phyloP scores from a whole-genome alignment of 2,797 vertebrate genomes.

The Peromyscus attwateri region DNA sequence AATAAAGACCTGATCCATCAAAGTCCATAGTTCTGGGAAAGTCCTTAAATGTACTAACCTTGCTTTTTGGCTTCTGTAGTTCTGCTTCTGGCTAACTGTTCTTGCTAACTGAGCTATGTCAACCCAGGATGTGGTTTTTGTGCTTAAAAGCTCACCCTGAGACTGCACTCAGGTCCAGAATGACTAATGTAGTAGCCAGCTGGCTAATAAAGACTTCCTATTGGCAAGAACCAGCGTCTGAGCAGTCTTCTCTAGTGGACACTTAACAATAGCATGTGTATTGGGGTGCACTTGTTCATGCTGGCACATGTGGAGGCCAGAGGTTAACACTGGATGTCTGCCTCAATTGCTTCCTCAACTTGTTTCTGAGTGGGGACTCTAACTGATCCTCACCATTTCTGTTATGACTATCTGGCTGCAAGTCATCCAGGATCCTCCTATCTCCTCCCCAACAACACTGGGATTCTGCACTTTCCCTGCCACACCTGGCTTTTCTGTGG shows the following conservation, averaged over 20 bases:
- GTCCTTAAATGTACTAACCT: not conserved
- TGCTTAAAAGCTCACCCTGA: not conserved
- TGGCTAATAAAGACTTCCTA: not conserved
- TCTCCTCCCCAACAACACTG: not conserved
- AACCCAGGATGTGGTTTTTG: not conserved
- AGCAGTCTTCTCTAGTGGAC: not conserved
- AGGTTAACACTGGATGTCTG: not conserved
- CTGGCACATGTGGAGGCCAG: not conserved
- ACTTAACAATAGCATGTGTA: not conserved
- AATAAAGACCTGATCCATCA: not conserved
- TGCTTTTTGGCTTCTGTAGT: not conserved
- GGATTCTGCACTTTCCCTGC: not conserved
- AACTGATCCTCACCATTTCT: not conserved
- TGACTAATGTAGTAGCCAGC: not conserved
- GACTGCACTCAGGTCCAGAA: not conserved
- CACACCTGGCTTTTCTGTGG: not conserved
- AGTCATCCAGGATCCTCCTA: not conserved
- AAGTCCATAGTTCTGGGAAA: not conserved
- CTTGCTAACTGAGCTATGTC: not conserved
- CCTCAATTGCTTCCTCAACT: not conserved
- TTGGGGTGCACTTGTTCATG: not conserved
- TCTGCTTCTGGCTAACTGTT: not conserved
- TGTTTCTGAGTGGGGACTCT: not conserved
- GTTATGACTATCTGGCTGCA: not conserved
- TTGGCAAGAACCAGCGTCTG: not conserved